phyloP scores from a whole-genome alignment of 2,797 vertebrate genomes.

The Sebastolobus alascanus region DNA sequence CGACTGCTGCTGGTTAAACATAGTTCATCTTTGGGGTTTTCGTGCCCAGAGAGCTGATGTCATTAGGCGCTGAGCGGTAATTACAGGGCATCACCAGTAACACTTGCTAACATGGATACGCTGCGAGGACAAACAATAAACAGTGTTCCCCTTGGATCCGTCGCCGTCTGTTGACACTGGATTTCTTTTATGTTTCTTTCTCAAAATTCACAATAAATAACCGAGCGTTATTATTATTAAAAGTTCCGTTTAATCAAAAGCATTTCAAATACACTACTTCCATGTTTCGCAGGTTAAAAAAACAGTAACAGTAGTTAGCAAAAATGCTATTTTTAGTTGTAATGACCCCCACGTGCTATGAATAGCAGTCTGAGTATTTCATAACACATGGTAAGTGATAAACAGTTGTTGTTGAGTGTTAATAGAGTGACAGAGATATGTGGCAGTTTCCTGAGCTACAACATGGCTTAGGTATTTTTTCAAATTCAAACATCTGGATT shows the following conservation, averaged over 20 bases:
- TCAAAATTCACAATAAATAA: not conserved
- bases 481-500: conserved; percentile 40
- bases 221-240: too few species aligned
- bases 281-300: not conserved
- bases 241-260: not conserved
- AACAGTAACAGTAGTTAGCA: not conserved
- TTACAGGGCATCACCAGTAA: conserved; percentile 57
- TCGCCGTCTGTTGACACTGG: not conserved
- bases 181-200: not conserved
- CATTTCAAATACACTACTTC: not conserved
- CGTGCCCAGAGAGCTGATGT: conserved; percentile 51
- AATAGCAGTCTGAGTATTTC: conserved; percentile 46
- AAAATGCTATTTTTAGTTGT: conserved; percentile 39
- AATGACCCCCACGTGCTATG: conserved; percentile 27
- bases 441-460: conserved; percentile 33
- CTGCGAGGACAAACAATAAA: conserved; percentile 48
- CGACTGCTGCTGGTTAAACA: conserved; percentile 26
- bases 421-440: conserved; percentile 21
- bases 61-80: conserved; percentile 44
- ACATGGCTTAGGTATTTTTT: conserved; percentile 12
- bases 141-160: not conserved
- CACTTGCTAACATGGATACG: conserved; percentile 50
- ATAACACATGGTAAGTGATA: conserved; percentile 28
- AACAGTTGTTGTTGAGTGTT: conserved; percentile 27
- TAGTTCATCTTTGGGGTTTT: conserved; percentile 16